phyloP scores from a whole-genome alignment of 2,888 invertebrate species.

The Druceiella hillmani region DNA sequence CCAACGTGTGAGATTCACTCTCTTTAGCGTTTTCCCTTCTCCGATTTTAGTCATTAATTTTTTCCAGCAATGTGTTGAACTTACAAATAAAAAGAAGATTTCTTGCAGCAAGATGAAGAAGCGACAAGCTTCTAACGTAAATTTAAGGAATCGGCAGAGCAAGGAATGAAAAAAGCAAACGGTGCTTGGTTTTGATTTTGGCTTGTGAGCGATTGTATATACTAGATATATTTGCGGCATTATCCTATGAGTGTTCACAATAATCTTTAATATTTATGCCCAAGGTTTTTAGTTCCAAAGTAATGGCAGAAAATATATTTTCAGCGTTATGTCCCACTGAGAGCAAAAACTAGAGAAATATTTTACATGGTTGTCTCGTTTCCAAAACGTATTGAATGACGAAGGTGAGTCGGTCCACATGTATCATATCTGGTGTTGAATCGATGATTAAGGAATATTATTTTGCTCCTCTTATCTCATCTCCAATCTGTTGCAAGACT shows the following conservation, averaged over 20 bases:
- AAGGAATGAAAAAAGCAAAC: constrained; percentile 16
- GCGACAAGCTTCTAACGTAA: constrained; percentile 20
- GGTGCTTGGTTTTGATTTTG: constrained; percentile 12
- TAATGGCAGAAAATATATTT: constrained; percentile 11
- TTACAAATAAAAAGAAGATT: constrained; percentile 17
- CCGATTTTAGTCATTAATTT: no score
- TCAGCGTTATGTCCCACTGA: constrained; percentile 15
- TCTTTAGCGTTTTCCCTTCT: constrained; percentile 26
- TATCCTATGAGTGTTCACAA: constrained; percentile 21
- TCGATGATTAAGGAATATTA: constrained; percentile 25
- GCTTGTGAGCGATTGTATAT: constrained; percentile 16
- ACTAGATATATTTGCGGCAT: constrained; percentile 19
- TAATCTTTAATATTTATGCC: no score
- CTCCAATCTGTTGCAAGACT: constrained; percentile 20
- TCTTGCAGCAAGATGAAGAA: constrained; percentile 21
- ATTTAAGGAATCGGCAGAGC: constrained; percentile 19
- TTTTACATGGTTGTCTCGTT: constrained; percentile 8
- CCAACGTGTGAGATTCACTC: constrained; percentile 28
- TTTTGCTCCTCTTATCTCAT: no score
- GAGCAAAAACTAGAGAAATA: constrained; percentile 21
- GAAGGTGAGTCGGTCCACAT: constrained; percentile 25
- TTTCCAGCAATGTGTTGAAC: no score
- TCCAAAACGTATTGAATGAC: constrained; percentile 18
- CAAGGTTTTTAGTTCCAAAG: constrained; percentile 9
- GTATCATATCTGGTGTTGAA: constrained; percentile 24